phyloP scores from a whole-genome alignment of 1,140 invertebrate species.

The Lamellibrachia luymesi region DNA sequence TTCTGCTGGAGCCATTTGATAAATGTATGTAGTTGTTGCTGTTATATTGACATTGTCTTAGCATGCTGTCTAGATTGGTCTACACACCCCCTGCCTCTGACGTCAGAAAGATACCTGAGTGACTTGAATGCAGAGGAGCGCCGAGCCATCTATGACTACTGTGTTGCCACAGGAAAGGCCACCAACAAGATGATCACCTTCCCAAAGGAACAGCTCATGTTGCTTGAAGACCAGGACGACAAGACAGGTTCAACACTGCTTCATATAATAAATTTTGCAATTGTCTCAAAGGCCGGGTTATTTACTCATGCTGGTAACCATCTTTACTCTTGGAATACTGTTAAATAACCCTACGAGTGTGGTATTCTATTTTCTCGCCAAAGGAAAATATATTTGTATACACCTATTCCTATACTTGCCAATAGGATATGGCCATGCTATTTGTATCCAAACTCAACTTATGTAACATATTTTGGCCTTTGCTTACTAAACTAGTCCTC shows the following conservation, averaged over 20 bases:
- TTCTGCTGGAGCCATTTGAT: no score
- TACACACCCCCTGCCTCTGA: slow-evolving; percentile 34
- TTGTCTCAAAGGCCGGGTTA: background rate
- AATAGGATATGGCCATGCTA: no score
- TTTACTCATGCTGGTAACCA: background rate
- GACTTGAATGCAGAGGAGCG: background rate
- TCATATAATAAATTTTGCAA: background rate
- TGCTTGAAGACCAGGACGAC: slow-evolving; percentile 11
- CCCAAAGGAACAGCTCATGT: background rate
- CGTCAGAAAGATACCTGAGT: slow-evolving; percentile 11
- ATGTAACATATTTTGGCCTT: no score
- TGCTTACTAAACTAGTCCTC: no score
- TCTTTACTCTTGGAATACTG: background rate
- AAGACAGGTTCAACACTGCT: background rate
- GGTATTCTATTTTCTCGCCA: no score
- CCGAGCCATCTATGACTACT: background rate
- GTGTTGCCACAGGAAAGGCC: background rate
- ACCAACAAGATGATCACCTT: background rate
- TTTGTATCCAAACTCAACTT: no score
- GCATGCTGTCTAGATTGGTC: background rate
- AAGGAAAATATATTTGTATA: no score
- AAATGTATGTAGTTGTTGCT: background rate
- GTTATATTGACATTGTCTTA: background rate
- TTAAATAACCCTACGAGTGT: no score
- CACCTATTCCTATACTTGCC: no score